Evolutionary conservation across 2,888 invertebrate genomes (phyloP).

Genomic region (Hypolimnas misippus): DNA sequence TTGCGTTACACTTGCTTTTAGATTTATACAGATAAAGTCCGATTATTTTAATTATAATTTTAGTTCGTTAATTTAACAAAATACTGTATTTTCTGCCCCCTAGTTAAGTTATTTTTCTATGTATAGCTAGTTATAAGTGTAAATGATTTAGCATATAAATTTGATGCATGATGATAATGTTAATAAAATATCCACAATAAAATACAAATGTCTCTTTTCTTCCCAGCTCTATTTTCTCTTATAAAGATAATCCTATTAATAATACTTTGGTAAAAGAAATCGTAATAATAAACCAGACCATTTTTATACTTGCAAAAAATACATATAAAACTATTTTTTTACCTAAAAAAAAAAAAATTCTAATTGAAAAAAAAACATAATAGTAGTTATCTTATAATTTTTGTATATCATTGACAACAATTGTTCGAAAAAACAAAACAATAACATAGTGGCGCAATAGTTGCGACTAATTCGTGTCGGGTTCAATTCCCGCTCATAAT

Average conservation of each 20-base stretch:
- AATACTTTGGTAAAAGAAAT: too few relatives aligned
- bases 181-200: conserved; percentile 84
- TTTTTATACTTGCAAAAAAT: too few relatives aligned
- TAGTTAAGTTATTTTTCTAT: conserved; percentile 84
- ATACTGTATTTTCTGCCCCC: conserved; percentile 82
- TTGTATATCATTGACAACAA: too few relatives aligned
- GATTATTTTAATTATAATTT: conserved; percentile 75
- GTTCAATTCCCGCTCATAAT: too few relatives aligned
- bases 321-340: too few relatives aligned
- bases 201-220: conserved; percentile 69
- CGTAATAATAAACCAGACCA: too few relatives aligned
- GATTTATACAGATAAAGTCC: conserved; percentile 75
- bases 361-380: too few relatives aligned
- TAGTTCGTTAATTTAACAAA: conserved; percentile 80
- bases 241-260: not conserved
- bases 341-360: too few relatives aligned
- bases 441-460: too few relatives aligned
- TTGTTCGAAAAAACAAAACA: too few relatives aligned
- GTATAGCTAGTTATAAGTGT: conserved; percentile 84
- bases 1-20: conserved; percentile 76
- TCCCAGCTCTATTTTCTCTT: conserved; percentile 35
- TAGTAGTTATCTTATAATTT: too few relatives aligned
- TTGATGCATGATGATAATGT: conserved; percentile 84
- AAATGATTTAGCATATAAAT: conserved; percentile 83
- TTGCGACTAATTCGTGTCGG: too few relatives aligned